A percentile compares a stretch with the other conserved stretches of the same genome.
These are phyloP conservation scores for Amphiprion ocellaris DNA, from an alignment of 2,113 vertebrate genomes.

Conservation along the genomic window DNA sequence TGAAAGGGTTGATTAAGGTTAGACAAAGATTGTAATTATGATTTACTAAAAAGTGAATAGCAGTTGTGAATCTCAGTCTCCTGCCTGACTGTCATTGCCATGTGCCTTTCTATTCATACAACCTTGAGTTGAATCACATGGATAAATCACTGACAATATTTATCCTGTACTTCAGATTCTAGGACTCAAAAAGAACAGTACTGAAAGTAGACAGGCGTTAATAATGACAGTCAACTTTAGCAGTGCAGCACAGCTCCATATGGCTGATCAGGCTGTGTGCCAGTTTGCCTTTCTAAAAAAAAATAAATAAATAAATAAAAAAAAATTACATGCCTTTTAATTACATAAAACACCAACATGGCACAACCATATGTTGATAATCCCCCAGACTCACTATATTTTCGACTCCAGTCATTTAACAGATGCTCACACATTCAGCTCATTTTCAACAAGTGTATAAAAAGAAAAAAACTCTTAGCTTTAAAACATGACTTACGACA, in stretches of 20 bases:
- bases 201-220: constrained; percentile 5
- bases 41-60: no score
- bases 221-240: constrained; percentile 22
- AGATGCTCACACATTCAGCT: constrained; percentile 46
- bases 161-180: neutral
- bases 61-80: no score
- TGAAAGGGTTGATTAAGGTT: no score
- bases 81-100: no score
- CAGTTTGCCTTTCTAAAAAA: constrained; percentile 27
- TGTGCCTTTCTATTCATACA: no score
- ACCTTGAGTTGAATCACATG: no score
- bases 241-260: constrained; percentile 44
- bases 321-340: constrained; percentile 47
- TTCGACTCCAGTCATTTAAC: constrained; percentile 53
- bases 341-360: constrained; percentile 64
- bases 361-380: constrained; percentile 56
- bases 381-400: constrained; percentile 48
- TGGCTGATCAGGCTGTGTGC: constrained; percentile 42
- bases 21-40: no score
- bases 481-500: constrained; percentile 4
- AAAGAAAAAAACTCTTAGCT: neutral
- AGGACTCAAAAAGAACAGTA: constrained; percentile 3
- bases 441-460: constrained; percentile 36
- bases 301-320: no score
- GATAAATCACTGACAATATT: no score